These are phyloP conservation scores for Agriotes lineatus DNA, from an alignment of 2,888 invertebrate species.

Conservation along the genomic window DNA sequence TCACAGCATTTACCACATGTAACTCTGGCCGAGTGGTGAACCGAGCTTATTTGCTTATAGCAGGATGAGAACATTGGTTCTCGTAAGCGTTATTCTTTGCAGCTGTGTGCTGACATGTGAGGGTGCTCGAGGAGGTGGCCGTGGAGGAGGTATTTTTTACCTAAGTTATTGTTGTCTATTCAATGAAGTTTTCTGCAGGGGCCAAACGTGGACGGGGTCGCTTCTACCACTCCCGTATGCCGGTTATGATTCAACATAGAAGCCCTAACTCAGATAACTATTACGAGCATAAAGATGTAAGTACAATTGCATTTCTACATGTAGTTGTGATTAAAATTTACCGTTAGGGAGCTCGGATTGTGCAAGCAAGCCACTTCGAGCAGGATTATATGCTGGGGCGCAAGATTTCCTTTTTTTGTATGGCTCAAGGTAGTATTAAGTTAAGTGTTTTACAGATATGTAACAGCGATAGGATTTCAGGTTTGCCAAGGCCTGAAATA, in stretches of 20 bases:
- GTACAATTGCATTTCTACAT: no score
- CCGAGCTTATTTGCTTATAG: slow-evolving; percentile 2
- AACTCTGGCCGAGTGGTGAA: slow-evolving; percentile 7
- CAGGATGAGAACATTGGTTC: slow-evolving; percentile 22
- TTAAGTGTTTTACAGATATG: no score
- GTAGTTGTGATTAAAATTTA: no score
- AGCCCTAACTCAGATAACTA: slow-evolving; percentile 72
- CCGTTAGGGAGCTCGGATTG: slow-evolving; percentile 80
- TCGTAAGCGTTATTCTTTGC: slow-evolving; percentile 26
- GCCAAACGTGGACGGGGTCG: slow-evolving; percentile 63
- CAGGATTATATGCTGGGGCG: slow-evolving; percentile 80
- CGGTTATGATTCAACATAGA: slow-evolving; percentile 70
- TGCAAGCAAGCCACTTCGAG: slow-evolving; percentile 79
- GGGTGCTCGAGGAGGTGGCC: slow-evolving; percentile 42
- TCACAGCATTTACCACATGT: slow-evolving; percentile 30
- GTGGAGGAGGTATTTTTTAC: slow-evolving; percentile 32
- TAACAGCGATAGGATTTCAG: slow-evolving; percentile 50
- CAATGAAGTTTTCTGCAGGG: slow-evolving; percentile 22
- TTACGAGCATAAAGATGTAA: slow-evolving; percentile 76
- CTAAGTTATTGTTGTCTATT: not conserved
- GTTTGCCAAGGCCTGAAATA: slow-evolving; percentile 79
- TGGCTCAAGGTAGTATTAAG: slow-evolving; percentile 73
- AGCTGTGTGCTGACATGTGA: slow-evolving; percentile 27
- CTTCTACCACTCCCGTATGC: slow-evolving; percentile 68
- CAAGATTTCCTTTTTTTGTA: slow-evolving; percentile 82